Base-by-base conservation (phyloP, 2,113 vertebrate genomes). In the Columba janthina region DNA sequence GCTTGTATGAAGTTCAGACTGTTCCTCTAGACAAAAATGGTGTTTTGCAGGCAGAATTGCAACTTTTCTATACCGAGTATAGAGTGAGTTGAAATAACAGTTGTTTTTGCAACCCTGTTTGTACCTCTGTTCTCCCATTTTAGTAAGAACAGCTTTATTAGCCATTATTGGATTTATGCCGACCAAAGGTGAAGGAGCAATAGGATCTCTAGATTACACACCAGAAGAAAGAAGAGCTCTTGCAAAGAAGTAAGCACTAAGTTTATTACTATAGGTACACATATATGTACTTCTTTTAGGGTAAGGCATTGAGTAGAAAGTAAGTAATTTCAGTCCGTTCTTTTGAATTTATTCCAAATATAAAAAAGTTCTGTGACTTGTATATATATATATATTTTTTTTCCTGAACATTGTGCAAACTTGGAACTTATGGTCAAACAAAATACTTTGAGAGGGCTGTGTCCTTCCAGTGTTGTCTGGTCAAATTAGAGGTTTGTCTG, bases 81-180 rank as follows among this genome's bases (percentile, higher is more conserved):
- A 38, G 21, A 26, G n/a, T 36, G 54, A 87, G 13, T 34, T 73
- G 32, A 50, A 46, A 0, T 70, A 82, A 50, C 19, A 53, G 8
- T 61, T 73, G 18, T 79, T 94, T 83, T 57, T 87, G n/a, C 36
- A 46, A 25, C 34, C 60, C 91, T 80, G 17, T 89, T 71, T 91
- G 14, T 73, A 42, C 88, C 26, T 96, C 83, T 96, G 40, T 98
- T 94, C 97, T 88, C 57, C 60, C 15, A 31, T 98, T 98, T 94
- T 91, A 99, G 99, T 99, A 90, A 98, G 99, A 95, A 99, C 99
- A 22, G 99, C 99, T 53, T 98, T 99, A 70, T 98, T 99, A 96
- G 99, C 99, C 70, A 99, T 99, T 89, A 99, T 99, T 85, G 99
- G 99, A 96, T 99, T 99, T 98, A 99, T 99, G 99, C 99, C 99